Base-by-base conservation (phyloP, 92 coral and sea anemone species). In the Actinernus sp. region DNA sequence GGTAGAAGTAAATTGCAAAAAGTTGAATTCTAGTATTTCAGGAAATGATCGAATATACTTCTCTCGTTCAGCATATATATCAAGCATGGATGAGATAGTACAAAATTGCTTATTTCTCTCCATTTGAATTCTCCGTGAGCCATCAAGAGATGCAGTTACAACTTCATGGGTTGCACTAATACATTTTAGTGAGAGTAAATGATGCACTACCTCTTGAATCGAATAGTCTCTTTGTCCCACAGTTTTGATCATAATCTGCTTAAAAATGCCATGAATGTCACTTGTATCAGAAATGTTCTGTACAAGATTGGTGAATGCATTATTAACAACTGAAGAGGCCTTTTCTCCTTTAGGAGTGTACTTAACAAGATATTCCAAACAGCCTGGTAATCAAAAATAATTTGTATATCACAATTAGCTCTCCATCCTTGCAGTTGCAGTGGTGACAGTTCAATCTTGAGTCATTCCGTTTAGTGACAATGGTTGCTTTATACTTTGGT, bases 401-500 rank as follows among this genome's bases (percentile, higher is more conserved):
- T 47, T 60, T 82, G 72, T 11, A 74, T 74, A 47, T 74, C 83
- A 64, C 83, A 74, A 53, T 83, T 83, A 19, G 88, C 93, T 49
- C 88, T 65, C 93, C 93, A 87, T 55, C 84, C 74, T 52, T 86
- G 88, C 36, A 81, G 61, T 55, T 82, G 93, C 31, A 88, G 89
- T 63, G 58, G 63, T 83, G 90, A 61, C 73, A 66, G 47, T 83
- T 83, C 21, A 80, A 30, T 29, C 88, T 51, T 1, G 89, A 46
- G 58, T 85, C 87, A 58, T 86, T 86, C 63, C 83, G 51, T 63
- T 55, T 72, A 28, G 92, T 80, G 7, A 86, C 73, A 59, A 73
- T 61, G 49, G 71, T 79, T n/a, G 83, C 87, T 59, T 30, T 80
- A 61, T 72, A 86, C 55, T 80, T 49, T 22, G 58, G n/a, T 16